phyloP scores from a whole-genome alignment of 1,140 invertebrate species.

The Probaryconus sp. region DNA sequence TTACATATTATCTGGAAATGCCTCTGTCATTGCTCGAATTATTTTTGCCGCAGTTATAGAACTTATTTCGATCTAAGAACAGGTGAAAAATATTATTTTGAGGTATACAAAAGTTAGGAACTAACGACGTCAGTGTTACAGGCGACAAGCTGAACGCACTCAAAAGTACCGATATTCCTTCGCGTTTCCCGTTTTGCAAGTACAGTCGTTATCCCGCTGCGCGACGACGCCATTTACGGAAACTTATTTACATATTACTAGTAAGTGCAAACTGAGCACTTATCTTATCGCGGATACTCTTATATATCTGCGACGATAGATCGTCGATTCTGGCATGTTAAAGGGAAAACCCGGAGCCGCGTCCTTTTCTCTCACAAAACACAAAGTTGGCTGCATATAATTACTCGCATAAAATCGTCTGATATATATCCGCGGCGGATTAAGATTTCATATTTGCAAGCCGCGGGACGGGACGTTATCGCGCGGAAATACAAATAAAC shows the following conservation, averaged over 20 bases:
- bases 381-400: conserved; percentile 32
- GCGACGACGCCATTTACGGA: conserved; percentile 50
- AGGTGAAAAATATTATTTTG: neutral
- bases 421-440: conserved; percentile 33
- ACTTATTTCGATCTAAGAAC: too few relatives aligned
- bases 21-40: too few relatives aligned
- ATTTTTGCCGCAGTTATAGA: too few relatives aligned
- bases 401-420: conserved; percentile 39
- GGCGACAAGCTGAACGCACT: conserved; percentile 20
- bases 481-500: conserved; percentile 41
- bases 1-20: too few relatives aligned
- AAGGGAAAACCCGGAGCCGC: neutral
- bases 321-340: conserved; percentile 20
- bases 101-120: conserved; percentile 1
- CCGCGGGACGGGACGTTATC: conserved; percentile 31
- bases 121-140: conserved; percentile 6
- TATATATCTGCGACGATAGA: conserved; percentile 35
- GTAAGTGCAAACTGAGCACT: conserved; percentile 51
- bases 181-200: conserved; percentile 31
- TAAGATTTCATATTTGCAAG: conserved; percentile 56
- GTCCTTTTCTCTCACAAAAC: conserved; percentile 2
- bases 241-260: conserved; percentile 55
- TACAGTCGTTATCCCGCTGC: conserved; percentile 48
- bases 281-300: conserved; percentile 50
- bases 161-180: conserved; percentile 43